A percentile compares a stretch with the other conserved stretches of the same genome.
Evolutionary conservation across 2,888 invertebrate species (phyloP).

Genomic region (Hypena proboscidalis): DNA sequence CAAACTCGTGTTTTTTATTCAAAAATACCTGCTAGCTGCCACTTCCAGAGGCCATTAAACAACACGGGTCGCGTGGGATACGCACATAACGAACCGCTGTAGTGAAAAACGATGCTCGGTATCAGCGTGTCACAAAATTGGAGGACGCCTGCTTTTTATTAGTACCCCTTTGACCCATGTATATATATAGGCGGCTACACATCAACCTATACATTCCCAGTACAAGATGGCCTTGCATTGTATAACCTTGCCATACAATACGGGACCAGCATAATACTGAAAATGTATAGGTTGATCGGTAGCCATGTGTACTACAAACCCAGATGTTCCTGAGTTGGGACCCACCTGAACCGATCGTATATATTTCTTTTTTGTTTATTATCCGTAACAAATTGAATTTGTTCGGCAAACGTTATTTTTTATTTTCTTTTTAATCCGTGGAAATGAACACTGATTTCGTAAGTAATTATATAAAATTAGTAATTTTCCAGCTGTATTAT

Average conservation of each 20-base stretch:
- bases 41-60: conserved; percentile 35
- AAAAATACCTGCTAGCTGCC: conserved; percentile 21
- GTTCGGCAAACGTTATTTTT: not conserved
- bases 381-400: conserved; percentile 13
- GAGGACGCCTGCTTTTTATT: conserved; percentile 68
- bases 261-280: too few species aligned
- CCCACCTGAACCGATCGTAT: conserved; percentile 51
- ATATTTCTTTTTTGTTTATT: conserved; percentile 32
- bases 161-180: conserved; percentile 30
- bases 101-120: conserved; percentile 65
- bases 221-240: too few species aligned
- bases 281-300: too few species aligned
- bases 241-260: too few species aligned
- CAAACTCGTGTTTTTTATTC: too few species aligned
- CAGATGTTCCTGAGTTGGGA: conserved; percentile 42
- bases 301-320: conserved; percentile 12
- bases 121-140: conserved; percentile 71
- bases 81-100: conserved; percentile 65
- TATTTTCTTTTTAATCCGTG: not conserved
- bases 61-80: conserved; percentile 57
- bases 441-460: too few species aligned
- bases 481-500: conserved; percentile 38
- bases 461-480: conserved; percentile 35
- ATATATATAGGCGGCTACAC: too few species aligned
- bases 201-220: too few species aligned